These are phyloP conservation scores for Orius laevigatus DNA, from an alignment of 1,140 invertebrate species.

Conservation along the genomic window DNA sequence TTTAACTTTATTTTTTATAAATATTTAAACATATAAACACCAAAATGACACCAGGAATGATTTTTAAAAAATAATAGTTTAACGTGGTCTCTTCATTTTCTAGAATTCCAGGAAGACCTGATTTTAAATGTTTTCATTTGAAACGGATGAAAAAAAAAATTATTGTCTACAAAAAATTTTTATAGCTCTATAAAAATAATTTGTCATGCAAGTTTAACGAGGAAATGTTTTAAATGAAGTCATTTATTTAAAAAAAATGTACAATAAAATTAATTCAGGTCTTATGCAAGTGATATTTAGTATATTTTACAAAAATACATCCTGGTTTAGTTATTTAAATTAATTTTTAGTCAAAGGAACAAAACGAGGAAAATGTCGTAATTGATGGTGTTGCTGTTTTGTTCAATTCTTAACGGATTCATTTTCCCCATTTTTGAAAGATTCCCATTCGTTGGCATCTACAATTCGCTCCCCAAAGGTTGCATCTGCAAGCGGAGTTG, in stretches of 20 bases:
- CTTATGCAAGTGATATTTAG: not conserved
- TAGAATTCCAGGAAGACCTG: too few species aligned
- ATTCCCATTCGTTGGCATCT: conserved; percentile 74
- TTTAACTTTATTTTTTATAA: too few species aligned
- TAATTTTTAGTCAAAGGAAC: not conserved
- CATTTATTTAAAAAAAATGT: not conserved
- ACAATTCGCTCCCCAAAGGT: conserved; percentile 81
- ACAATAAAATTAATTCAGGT: conserved; percentile 4
- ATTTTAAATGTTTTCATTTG: too few species aligned
- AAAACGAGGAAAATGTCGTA: too few species aligned
- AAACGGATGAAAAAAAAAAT: too few species aligned
- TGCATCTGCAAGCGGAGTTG: conserved; percentile 72
- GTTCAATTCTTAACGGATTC: conserved; percentile 9
- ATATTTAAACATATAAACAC: too few species aligned
- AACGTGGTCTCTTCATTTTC: too few species aligned
- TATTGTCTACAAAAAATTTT: too few species aligned
- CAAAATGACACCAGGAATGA: too few species aligned
- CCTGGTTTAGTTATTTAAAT: not conserved
- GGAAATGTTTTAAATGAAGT: not conserved
- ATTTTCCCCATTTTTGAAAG: conserved; percentile 71
- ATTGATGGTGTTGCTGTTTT: not conserved
- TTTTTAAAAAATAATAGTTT: too few species aligned
- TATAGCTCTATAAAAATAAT: too few species aligned
- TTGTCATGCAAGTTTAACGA: too few species aligned
- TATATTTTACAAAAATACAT: not conserved